phyloP scores from a whole-genome alignment of 2,113 vertebrate genomes.

The Tupaia tana region DNA sequence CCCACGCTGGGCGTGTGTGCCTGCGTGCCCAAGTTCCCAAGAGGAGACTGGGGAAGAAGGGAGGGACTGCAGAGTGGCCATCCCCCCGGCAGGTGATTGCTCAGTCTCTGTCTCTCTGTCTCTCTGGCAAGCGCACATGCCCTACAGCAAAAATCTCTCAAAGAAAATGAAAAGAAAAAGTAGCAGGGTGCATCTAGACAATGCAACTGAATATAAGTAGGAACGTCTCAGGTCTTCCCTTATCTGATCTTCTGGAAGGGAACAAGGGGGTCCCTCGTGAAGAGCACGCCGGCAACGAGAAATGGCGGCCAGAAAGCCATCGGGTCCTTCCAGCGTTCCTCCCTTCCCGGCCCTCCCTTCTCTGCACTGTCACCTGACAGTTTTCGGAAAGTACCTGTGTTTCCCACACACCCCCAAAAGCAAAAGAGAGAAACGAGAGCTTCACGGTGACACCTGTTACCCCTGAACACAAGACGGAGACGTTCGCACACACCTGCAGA shows the following conservation, averaged over 20 bases:
- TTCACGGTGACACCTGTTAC: background rate
- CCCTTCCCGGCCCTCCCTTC: background rate
- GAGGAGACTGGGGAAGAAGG: no score
- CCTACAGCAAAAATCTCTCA: no score
- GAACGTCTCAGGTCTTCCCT: accelerated
- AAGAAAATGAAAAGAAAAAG: no score
- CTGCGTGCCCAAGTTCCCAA: no score
- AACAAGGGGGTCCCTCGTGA: background rate
- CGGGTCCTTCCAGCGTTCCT: accelerated
- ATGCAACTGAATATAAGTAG: accelerated
- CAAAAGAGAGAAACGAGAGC: background rate
- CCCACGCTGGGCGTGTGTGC: no score
- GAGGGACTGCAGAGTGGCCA: no score
- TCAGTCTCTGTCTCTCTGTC: no score
- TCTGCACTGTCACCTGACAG: background rate
- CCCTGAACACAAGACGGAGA: background rate
- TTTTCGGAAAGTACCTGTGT: background rate
- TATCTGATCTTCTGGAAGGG: background rate
- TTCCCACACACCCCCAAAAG: background rate
- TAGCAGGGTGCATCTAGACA: background rate
- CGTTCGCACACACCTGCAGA: background rate
- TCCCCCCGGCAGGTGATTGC: no score
- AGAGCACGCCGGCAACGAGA: background rate
- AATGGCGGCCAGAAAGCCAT: background rate
- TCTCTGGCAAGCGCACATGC: no score